A percentile compares a stretch with the other conserved stretches of the same genome.
Evolutionary conservation across 2,113 vertebrate species (phyloP).

Genomic region (Actenoides hombroni): DNA sequence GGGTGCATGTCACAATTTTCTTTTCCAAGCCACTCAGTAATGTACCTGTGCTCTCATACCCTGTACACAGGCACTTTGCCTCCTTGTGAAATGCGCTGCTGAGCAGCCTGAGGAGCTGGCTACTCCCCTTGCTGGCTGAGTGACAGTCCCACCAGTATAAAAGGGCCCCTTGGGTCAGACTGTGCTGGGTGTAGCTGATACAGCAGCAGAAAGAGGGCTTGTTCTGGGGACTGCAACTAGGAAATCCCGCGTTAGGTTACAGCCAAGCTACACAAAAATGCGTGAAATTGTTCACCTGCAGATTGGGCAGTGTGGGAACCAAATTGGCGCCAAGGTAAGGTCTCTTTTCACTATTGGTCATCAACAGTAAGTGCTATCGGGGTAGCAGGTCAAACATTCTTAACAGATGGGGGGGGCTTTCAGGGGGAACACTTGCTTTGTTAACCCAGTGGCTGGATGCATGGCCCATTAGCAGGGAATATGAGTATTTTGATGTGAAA

Average conservation of each 20-base stretch:
- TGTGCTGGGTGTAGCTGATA: constrained; percentile 2
- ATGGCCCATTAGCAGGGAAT: not conserved
- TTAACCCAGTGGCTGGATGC: not conserved
- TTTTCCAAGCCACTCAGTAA: not conserved
- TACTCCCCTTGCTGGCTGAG: constrained; percentile 42
- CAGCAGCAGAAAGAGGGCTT: not conserved
- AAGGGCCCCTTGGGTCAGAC: not conserved
- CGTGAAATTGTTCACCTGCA: constrained; percentile 97
- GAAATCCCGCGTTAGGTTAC: not conserved
- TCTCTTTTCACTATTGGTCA: not conserved
- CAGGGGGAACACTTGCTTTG: not conserved
- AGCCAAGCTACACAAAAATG: constrained; percentile 74
- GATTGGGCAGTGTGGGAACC: constrained; percentile 98
- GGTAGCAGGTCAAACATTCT: not conserved
- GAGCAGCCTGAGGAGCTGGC: not conserved
- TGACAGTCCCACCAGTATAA: not conserved
- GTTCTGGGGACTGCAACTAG: not conserved
- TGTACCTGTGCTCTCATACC: not conserved
- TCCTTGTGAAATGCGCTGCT: not conserved
- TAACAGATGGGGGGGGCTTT: not conserved
- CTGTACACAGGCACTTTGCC: not conserved
- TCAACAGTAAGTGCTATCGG: not conserved
- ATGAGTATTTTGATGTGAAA: not conserved
- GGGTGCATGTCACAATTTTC: rapidly evolving
- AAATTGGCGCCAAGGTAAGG: constrained; percentile 94